phyloP scores from a whole-genome alignment of 2,113 vertebrate species.

The Oncorhynchus nerka region DNA sequence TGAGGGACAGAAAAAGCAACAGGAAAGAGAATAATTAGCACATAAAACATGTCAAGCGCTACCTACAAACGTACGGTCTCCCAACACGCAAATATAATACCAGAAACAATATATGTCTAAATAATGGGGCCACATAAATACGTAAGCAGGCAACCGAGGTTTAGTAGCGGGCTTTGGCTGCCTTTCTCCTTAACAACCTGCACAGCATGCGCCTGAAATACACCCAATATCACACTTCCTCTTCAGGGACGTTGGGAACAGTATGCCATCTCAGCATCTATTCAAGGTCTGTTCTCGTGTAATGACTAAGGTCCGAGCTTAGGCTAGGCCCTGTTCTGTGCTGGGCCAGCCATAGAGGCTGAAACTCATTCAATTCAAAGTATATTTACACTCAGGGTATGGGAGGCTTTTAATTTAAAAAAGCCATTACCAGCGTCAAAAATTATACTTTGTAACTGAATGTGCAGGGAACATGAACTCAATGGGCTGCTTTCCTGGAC shows the following conservation, averaged over 20 bases:
- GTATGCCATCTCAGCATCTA: slow-evolving; percentile 28
- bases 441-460: too few species aligned
- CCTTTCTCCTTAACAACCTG: slow-evolving; percentile 32
- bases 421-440: too few species aligned
- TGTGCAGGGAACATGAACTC: too few species aligned
- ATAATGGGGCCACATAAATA: slow-evolving; percentile 36
- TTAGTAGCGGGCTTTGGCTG: slow-evolving; percentile 9
- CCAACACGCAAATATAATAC: slow-evolving; percentile 13
- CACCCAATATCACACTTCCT: slow-evolving; percentile 21
- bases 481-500: too few species aligned
- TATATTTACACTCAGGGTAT: not conserved
- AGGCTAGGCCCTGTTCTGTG: slow-evolving; percentile 15
- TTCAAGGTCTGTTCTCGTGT: slow-evolving; percentile 16
- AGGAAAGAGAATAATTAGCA: not conserved
- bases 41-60: not conserved
- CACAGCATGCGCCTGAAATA: slow-evolving; percentile 4
- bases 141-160: slow-evolving; percentile 18
- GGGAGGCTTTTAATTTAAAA: not conserved
- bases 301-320: not conserved
- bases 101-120: slow-evolving; percentile 23
- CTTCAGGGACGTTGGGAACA: slow-evolving; percentile 46
- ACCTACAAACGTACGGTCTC: slow-evolving; percentile 20
- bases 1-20: not conserved
- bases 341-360: slow-evolving; percentile 3
- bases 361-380: slow-evolving; percentile 21